phyloP scores from a whole-genome alignment of 2,888 invertebrate genomes.

The Teleiodes luculella region DNA sequence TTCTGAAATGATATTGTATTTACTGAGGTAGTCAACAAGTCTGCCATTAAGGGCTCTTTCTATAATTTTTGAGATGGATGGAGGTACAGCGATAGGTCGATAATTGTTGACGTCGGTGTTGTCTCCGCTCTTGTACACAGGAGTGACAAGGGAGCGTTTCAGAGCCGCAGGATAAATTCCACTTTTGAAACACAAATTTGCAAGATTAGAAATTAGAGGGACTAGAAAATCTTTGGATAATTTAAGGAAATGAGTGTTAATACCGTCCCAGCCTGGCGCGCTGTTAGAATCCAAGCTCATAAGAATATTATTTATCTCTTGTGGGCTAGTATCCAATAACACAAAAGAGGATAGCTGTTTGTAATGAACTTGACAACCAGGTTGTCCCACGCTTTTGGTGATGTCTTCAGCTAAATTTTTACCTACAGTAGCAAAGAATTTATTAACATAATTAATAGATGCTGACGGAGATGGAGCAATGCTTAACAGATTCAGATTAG shows the following conservation, averaged over 20 bases:
- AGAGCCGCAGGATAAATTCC: neutral
- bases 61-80: neutral
- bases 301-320: neutral
- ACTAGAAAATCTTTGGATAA: neutral
- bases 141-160: neutral
- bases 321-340: neutral
- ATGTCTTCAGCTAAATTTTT: neutral
- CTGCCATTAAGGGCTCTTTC: too few species aligned
- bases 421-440: neutral
- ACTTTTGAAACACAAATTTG: neutral
- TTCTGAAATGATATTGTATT: too few species aligned
- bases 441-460: neutral
- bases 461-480: neutral
- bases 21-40: too few species aligned
- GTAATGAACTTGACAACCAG: neutral
- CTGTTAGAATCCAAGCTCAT: neutral
- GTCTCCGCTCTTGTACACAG: neutral
- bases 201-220: neutral
- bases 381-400: neutral
- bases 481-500: neutral
- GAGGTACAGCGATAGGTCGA: neutral
- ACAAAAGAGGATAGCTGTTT: neutral
- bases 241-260: neutral
- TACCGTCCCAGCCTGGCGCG: neutral
- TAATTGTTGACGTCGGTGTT: neutral